phyloP scores from a whole-genome alignment of 2,113 vertebrate genomes.

The Microcebus lehilahytsara region DNA sequence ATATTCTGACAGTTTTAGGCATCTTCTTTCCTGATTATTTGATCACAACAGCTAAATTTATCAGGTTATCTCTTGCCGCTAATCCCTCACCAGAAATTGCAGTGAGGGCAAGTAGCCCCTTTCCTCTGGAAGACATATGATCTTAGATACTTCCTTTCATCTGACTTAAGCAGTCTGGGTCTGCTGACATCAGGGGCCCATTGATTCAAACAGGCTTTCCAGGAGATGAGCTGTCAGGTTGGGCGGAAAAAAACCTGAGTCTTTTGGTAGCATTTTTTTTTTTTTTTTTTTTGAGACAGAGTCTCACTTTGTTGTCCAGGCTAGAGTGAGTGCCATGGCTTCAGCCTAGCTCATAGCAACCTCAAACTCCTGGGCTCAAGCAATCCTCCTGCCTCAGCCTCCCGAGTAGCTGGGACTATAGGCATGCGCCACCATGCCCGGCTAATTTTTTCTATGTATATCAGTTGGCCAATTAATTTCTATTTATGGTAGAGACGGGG shows the following conservation, averaged over 20 bases:
- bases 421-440: too few relatives aligned
- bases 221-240: background rate
- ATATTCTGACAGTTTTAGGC: background rate
- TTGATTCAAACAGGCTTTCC: background rate
- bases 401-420: too few relatives aligned
- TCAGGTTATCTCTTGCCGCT: background rate
- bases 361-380: too few relatives aligned
- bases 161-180: background rate
- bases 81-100: background rate
- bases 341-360: too few relatives aligned
- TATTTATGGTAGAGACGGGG: too few relatives aligned
- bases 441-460: too few relatives aligned
- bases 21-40: conserved; percentile 13
- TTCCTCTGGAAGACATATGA: background rate
- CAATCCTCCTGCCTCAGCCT: too few relatives aligned
- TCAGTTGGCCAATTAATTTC: too few relatives aligned
- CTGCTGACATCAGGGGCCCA: background rate
- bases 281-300: too few relatives aligned
- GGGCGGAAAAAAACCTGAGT: background rate
- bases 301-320: too few relatives aligned
- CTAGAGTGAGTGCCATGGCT: too few relatives aligned
- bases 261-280: background rate
- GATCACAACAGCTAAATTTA: background rate
- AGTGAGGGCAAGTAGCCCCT: background rate
- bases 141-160: background rate